Evolutionary conservation across 2,888 invertebrate species (phyloP), one percentile per base, ranked within the genome.

Genomic region (Papilio elwesi): DNA sequence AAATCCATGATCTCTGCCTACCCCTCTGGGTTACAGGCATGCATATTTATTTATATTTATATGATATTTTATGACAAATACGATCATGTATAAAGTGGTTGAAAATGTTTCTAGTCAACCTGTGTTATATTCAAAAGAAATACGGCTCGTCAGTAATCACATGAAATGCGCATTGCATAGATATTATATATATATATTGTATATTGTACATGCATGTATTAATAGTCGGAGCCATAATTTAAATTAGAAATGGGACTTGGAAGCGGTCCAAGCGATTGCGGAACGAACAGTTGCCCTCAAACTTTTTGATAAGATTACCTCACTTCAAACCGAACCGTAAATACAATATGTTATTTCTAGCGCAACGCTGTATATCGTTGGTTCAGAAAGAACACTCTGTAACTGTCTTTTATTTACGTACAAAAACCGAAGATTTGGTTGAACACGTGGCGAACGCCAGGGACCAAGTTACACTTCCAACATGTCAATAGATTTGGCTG

Each of bases 161-260:
- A 38, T 59, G 38, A 59, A 59, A n/a, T 43, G 43, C 8, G 38
- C n/a, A 59, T 59, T 36, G 13, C 57, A 26, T 26, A 26, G n/a
- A n/a, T n/a, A n/a, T n/a, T n/a, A n/a, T n/a, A n/a, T n/a, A n/a
- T n/a, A n/a, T n/a, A n/a, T n/a, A n/a, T n/a, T n/a, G n/a, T n/a
- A 12, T 36, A 36, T 26, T 8, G 36, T 57, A 36, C 0, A 38
- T 26, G 9, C 52, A 63, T 51, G 36, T 43, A 53, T 67, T 26
- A 26, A 57, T 59, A 43, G 16, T 51, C 12, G 10, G 47, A n/a
- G 16, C 55, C 55, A 53, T 51, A 38, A 26, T 52, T 11, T 66
- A 66, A 62, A 70, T 70, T 70, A 64, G 53, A 65, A 70, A 51
- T 57, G 55, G 48, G 57, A 15, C 65, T 65, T 65, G 65, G 65